These are phyloP conservation scores for Ara ararauna DNA, from an alignment of 2,797 vertebrate species.

Conservation along the genomic window DNA sequence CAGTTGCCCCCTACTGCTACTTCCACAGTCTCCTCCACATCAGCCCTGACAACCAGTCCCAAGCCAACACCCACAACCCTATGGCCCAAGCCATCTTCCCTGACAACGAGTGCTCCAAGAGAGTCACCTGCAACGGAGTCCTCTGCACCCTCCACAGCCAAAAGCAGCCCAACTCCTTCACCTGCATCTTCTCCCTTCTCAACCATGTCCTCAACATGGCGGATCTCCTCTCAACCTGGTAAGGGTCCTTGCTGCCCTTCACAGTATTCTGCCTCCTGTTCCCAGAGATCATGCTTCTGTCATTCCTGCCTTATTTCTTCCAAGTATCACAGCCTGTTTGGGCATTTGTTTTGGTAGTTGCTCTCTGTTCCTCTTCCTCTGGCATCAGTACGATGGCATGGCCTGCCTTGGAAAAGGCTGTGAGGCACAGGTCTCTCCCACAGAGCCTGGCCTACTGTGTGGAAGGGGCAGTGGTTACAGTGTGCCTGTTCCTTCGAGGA, in stretches of 20 bases:
- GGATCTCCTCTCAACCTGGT: not conserved
- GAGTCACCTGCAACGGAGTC: not conserved
- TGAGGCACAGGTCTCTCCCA: too few species aligned
- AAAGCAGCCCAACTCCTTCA: not conserved
- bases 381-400: too few species aligned
- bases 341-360: too few species aligned
- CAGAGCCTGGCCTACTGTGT: too few species aligned
- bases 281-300: not conserved
- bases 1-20: too few species aligned
- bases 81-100: not conserved
- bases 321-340: too few species aligned
- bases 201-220: not conserved
- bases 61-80: not conserved
- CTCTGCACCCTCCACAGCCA: not conserved
- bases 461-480: too few species aligned
- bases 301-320: not conserved
- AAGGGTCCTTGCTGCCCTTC: not conserved
- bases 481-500: too few species aligned
- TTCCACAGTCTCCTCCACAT: too few species aligned
- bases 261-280: not conserved
- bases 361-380: too few species aligned
- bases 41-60: not conserved
- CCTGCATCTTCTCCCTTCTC: rapidly evolving
- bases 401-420: too few species aligned
- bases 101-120: too few species aligned